Conservation (phyloP, 30 jellyfish, hydroid and myxozoan genomes). For the Turritopsis dohrnii region DNA sequence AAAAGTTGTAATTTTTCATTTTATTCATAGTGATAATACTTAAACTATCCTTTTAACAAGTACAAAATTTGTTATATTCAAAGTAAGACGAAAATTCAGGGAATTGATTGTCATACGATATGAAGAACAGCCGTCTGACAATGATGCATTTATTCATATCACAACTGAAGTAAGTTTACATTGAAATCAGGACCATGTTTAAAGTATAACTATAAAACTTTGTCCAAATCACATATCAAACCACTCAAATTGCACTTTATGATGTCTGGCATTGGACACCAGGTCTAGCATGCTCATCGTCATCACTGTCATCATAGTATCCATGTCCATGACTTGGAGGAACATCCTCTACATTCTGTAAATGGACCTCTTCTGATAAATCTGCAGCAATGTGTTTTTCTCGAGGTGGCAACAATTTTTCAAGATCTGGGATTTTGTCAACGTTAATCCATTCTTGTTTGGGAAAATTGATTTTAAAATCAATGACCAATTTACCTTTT, state of each 20-base stretch:
- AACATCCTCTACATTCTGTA: constrained; percentile 48
- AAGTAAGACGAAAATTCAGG: too few relatives aligned
- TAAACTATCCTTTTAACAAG: too few relatives aligned
- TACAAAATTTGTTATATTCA: too few relatives aligned
- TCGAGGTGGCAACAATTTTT: constrained; percentile 68
- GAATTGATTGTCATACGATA: too few relatives aligned
- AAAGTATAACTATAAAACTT: too few relatives aligned
- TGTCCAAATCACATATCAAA: background rate
- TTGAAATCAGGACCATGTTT: too few relatives aligned
- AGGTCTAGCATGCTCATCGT: constrained; percentile 73
- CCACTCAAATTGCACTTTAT: constrained; percentile 10
- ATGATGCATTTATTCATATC: too few relatives aligned
- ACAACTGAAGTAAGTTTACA: too few relatives aligned
- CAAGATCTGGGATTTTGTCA: constrained; percentile 35
- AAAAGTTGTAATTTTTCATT: too few relatives aligned
- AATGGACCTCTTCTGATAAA: constrained; percentile 65
- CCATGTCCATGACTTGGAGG: constrained; percentile 33
- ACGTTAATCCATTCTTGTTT: constrained; percentile 54
- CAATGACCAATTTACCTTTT: constrained; percentile 66
- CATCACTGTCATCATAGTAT: constrained; percentile 37
- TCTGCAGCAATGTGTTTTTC: constrained; percentile 82
- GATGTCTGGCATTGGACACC: constrained; percentile 98
- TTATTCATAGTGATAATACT: too few relatives aligned
- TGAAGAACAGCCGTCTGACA: too few relatives aligned
- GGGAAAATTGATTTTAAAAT: constrained; percentile 81